Evolutionary conservation across 2,888 invertebrate species (phyloP), one percentile per base, ranked within the genome.

Genomic region (Synanthedon formicaeformis): DNA sequence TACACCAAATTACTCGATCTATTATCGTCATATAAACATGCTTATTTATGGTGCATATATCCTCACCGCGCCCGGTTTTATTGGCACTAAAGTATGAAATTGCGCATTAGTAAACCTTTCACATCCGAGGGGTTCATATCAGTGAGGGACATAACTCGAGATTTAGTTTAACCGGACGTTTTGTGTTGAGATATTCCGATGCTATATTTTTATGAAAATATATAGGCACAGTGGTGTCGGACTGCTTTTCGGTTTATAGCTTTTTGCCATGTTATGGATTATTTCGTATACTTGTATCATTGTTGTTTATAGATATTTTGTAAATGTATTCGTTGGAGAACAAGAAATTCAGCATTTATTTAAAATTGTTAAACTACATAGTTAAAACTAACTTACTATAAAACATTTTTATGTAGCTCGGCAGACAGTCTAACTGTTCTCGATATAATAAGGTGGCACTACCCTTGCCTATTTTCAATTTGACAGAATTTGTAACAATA

Each of bases 31-130:
- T 75, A 78, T 77, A 78, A 78, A 81, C 74, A 75, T 71, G 63
- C 69, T 76, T 82, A 78, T 83, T 81, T 82, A 80, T 70, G 78
- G 64, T 63, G 66, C 70, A 69, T 71, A 71, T 75, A 74, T 73
- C 67, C 71, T 69, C 63, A 65, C 69, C 64, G 66, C 69, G 65
- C 67, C 67, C 72, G 71, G 60, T 77, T 84, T 86, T 85, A 86
- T 79, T 69, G 81, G 73, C 73, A 81, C 63, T 85, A 83, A 86
- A 86, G 76, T 78, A 77, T 75, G 74, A 81, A 82, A 83, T 81
- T 81, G 73, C 71, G 70, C 74, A 80, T 84, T 82, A 81, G 81
- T 77, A 75, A 71, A 69, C 78, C 78, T 78, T 81, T 80, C 83
- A 81, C 79, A 79, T 78, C 63, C 63, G 59, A 66, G 59, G 66